phyloP scores from a whole-genome alignment of 2,113 vertebrate genomes.

The Osmerus eperlanus region DNA sequence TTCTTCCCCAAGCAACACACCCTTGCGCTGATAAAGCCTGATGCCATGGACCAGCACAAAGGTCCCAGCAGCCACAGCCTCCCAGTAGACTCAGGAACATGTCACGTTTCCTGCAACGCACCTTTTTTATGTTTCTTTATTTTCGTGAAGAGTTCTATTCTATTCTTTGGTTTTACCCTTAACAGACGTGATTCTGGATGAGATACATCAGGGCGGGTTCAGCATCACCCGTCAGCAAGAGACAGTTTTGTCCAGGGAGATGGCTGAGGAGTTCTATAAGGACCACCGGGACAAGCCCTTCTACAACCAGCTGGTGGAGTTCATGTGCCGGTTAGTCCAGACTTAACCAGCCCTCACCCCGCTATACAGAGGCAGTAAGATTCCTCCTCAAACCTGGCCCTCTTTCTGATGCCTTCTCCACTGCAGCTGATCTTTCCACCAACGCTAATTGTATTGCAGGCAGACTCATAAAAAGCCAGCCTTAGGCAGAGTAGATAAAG shows the following conservation, averaged over 20 bases:
- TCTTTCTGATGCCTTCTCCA: slow-evolving; percentile 26
- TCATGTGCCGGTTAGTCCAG: slow-evolving; percentile 79
- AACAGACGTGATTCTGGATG: slow-evolving; percentile 76
- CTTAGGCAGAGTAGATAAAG: slow-evolving; percentile 33
- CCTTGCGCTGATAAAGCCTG: slow-evolving; percentile 74
- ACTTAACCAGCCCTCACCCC: background rate
- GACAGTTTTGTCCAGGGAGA: slow-evolving; percentile 67
- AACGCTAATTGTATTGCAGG: slow-evolving; percentile 27
- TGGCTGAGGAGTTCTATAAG: slow-evolving; percentile 80
- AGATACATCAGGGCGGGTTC: slow-evolving; percentile 74
- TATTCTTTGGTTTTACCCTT: background rate
- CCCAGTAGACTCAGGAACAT: background rate
- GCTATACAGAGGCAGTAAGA: background rate
- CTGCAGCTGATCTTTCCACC: slow-evolving; percentile 33
- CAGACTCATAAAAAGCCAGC: background rate
- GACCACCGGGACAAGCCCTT: slow-evolving; percentile 77
- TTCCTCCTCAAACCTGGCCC: slow-evolving; percentile 8
- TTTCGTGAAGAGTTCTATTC: too few species aligned
- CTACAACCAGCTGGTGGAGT: slow-evolving; percentile 75
- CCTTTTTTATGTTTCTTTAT: too few species aligned
- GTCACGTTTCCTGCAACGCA: background rate
- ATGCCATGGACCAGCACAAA: slow-evolving; percentile 66
- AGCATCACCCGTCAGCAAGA: slow-evolving; percentile 74
- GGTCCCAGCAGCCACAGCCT: slow-evolving; percentile 40
- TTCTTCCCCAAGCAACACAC: slow-evolving; percentile 74